Conservation (phyloP, 2,113 vertebrate species). For the Rattus rattus region DNA sequence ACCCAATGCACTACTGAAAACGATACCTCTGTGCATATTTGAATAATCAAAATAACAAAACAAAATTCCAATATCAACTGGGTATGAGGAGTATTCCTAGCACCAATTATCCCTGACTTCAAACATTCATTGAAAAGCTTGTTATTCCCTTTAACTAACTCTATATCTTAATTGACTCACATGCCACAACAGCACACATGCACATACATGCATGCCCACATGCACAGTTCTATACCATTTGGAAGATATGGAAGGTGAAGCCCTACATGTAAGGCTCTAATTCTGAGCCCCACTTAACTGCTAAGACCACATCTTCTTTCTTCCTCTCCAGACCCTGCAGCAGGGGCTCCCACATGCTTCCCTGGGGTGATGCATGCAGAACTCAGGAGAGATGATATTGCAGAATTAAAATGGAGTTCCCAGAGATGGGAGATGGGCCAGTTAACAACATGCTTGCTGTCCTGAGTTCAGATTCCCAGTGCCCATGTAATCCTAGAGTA, state of each 20-base stretch:
- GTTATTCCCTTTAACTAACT: neutral
- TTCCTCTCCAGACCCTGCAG: neutral
- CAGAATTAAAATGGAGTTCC: neutral
- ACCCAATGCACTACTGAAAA: neutral
- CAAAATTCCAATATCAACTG: neutral
- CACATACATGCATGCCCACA: neutral
- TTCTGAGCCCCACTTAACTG: neutral
- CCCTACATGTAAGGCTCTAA: neutral
- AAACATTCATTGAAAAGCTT: neutral
- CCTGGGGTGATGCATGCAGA: neutral
- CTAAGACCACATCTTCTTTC: neutral
- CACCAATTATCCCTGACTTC: neutral
- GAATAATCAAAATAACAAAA: slow-evolving; percentile 5
- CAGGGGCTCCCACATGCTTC: no score
- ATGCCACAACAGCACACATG: neutral
- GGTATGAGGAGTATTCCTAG: neutral
- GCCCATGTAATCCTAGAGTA: neutral
- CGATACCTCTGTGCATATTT: neutral
- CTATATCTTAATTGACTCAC: no score
- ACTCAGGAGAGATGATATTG: neutral
- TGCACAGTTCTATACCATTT: neutral
- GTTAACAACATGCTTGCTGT: no score
- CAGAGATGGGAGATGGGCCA: neutral
- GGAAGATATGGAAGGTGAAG: neutral
- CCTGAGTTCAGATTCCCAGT: neutral